Evolutionary conservation across 2,888 invertebrate genomes (phyloP).

Genomic region (Aporophyla lueneburgensis): DNA sequence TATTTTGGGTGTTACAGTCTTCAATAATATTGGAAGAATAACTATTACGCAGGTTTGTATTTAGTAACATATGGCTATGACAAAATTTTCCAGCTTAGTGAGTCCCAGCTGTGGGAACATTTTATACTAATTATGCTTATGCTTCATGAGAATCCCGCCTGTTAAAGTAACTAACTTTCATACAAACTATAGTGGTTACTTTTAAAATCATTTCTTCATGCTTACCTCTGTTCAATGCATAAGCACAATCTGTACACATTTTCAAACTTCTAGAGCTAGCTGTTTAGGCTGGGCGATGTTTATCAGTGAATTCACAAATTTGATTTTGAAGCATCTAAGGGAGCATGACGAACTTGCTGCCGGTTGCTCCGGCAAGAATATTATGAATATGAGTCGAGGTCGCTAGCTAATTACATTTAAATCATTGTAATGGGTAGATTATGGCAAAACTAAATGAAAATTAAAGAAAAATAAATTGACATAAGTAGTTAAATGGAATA

Average conservation of each 20-base stretch:
- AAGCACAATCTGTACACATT: neutral
- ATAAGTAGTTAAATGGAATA: no score
- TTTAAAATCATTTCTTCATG: neutral
- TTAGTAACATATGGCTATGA: neutral
- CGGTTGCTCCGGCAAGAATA: no score
- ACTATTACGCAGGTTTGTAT: constrained; percentile 81
- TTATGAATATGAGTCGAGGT: no score
- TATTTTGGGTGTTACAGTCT: constrained; percentile 87
- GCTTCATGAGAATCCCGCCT: neutral
- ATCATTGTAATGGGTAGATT: no score
- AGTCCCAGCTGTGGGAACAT: no score
- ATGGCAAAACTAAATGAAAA: no score
- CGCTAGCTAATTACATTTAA: no score
- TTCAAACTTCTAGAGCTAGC: neutral
- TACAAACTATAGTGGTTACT: neutral
- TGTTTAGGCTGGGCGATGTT: neutral
- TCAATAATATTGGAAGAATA: constrained; percentile 80
- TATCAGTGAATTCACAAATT: neutral
- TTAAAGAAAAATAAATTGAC: no score
- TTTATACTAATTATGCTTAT: neutral
- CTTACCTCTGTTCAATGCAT: neutral
- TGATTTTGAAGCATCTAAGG: neutral
- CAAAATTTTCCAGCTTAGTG: no score
- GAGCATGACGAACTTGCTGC: no score
- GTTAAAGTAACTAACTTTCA: neutral